phyloP scores from a whole-genome alignment of 2,797 vertebrate species.

The Nothura maculosa region DNA sequence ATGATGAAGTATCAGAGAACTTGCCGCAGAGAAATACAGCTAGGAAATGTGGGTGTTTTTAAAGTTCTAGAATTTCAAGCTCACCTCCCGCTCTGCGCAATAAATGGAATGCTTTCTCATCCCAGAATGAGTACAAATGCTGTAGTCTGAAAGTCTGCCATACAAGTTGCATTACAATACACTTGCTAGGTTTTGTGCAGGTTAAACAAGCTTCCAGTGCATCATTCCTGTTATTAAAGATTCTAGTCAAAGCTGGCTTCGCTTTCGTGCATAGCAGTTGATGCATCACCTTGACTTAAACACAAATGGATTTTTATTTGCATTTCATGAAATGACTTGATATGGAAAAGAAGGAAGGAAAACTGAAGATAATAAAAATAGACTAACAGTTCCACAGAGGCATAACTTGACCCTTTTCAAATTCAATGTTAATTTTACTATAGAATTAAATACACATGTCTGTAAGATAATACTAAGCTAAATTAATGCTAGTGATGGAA shows the following conservation, averaged over 20 bases:
- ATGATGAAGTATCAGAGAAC: background rate
- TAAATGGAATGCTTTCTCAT: background rate
- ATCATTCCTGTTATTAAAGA: background rate
- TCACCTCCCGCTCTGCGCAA: background rate
- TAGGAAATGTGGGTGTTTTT: background rate
- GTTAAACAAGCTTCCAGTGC: background rate
- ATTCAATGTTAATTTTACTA: background rate
- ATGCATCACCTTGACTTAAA: background rate
- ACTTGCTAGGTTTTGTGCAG: background rate
- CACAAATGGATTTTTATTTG: background rate
- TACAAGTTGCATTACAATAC: background rate
- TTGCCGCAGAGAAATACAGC: background rate
- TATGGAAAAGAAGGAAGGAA: background rate
- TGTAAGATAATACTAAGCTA: background rate
- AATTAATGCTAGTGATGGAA: background rate
- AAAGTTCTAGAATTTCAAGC: background rate
- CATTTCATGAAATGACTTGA: background rate
- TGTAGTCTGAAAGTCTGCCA: background rate
- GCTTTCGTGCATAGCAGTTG: background rate
- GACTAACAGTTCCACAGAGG: background rate
- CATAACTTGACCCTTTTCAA: background rate
- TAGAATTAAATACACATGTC: background rate
- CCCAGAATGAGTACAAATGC: background rate
- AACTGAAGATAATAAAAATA: background rate
- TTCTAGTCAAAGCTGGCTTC: constrained; percentile 1